A percentile compares a stretch with the other conserved stretches of the same genome.
These are phyloP conservation scores for Andrena bucephala DNA, from an alignment of 2,888 invertebrate genomes.

Conservation along the genomic window DNA sequence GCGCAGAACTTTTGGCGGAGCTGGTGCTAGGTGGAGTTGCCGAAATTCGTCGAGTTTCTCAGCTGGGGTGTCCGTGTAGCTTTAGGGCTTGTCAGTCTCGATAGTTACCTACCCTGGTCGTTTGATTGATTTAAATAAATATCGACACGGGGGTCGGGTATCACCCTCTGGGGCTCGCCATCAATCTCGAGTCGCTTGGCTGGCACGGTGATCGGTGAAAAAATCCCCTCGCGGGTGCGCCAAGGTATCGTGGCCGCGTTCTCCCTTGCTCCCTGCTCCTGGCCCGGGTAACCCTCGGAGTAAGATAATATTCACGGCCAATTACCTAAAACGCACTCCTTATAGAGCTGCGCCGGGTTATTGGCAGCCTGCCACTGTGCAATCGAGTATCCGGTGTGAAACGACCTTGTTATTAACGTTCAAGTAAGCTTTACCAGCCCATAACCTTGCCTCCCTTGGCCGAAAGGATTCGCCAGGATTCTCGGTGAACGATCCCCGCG, in stretches of 20 bases:
- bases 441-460: conserved; percentile 52
- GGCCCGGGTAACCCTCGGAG: conserved; percentile 58
- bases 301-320: conserved; percentile 79
- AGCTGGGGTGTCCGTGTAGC: not conserved
- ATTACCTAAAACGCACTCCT: conserved; percentile 79
- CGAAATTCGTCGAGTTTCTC: not conserved
- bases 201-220: conserved; percentile 44
- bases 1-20: not conserved
- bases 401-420: conserved; percentile 76
- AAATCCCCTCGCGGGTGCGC: conserved; percentile 67
- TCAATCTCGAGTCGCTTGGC: conserved; percentile 41
- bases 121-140: conserved; percentile 8
- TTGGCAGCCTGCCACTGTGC: conserved; percentile 74
- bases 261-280: conserved; percentile 48
- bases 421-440: conserved; percentile 71
- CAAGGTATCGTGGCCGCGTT: conserved; percentile 64
- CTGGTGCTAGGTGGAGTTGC: not conserved
- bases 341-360: conserved; percentile 66
- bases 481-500: conserved; percentile 11
- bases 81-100: not conserved
- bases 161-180: not conserved
- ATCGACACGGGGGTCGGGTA: conserved; percentile 4
- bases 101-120: not conserved
- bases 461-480: conserved; percentile 40
- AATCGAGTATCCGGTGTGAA: conserved; percentile 75